A percentile compares a stretch with the other conserved stretches of the same genome.
These are phyloP conservation scores for Tribolium freemani DNA, from an alignment of 2,888 invertebrate species.

Conservation along the genomic window DNA sequence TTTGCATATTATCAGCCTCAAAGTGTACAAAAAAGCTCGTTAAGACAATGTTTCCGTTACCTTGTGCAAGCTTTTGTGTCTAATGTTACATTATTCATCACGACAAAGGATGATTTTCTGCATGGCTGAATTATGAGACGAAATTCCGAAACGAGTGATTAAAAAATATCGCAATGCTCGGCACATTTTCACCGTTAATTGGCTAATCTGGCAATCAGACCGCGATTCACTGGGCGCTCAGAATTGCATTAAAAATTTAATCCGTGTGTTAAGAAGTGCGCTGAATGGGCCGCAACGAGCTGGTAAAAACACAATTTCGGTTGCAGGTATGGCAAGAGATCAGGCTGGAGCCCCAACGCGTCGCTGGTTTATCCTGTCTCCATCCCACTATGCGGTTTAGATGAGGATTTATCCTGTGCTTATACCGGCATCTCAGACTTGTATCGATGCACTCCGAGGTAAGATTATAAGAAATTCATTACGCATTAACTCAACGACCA, in stretches of 20 bases:
- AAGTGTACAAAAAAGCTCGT: slow-evolving; percentile 22
- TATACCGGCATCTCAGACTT: slow-evolving; percentile 71
- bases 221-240: not conserved
- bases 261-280: not conserved
- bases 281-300: not conserved
- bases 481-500: slow-evolving; percentile 7
- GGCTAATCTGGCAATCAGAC: not conserved
- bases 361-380: slow-evolving; percentile 52
- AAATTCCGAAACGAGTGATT: slow-evolving; percentile 33
- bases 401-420: slow-evolving; percentile 65
- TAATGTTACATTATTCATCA: slow-evolving; percentile 40
- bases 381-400: slow-evolving; percentile 47
- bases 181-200: not conserved
- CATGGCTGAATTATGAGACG: slow-evolving; percentile 29
- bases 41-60: slow-evolving; percentile 38
- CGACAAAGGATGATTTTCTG: slow-evolving; percentile 29
- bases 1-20: slow-evolving; percentile 2
- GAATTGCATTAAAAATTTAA: not conserved
- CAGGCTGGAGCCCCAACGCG: slow-evolving; percentile 55
- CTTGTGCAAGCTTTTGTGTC: slow-evolving; percentile 36
- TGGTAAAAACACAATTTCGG: slow-evolving; percentile 2
- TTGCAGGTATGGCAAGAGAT: slow-evolving; percentile 64
- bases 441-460: slow-evolving; percentile 71
- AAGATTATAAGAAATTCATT: slow-evolving; percentile 51
- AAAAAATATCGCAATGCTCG: slow-evolving; percentile 24